phyloP scores from a whole-genome alignment of 1,140 invertebrate genomes.

The Pinna nobilis region DNA sequence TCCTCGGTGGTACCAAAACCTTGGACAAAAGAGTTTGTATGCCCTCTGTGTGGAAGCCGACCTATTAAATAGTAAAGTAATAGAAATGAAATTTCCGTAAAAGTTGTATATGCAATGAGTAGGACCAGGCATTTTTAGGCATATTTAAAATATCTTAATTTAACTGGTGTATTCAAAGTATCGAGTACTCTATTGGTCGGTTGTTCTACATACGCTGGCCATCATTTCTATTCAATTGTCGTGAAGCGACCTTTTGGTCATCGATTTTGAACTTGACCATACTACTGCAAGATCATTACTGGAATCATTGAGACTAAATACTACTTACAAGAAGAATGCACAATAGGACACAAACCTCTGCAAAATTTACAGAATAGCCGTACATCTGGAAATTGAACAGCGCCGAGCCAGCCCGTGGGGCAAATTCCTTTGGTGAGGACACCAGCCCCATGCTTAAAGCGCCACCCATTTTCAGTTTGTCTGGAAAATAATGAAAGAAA shows the following conservation, averaged over 20 bases:
- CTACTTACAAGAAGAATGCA: not conserved
- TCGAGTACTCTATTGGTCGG: no score
- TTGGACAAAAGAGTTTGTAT: constrained; percentile 44
- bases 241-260: no score
- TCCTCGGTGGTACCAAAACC: constrained; percentile 42
- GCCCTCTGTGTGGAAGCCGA: constrained; percentile 48
- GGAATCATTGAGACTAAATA: no score
- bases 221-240: no score
- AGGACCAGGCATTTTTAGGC: not conserved
- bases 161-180: no score
- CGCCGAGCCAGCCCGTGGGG: constrained; percentile 32
- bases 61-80: constrained; percentile 29
- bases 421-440: constrained; percentile 32
- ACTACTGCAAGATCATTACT: no score
- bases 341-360: constrained; percentile 31
- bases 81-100: no score
- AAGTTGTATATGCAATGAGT: no score
- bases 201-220: no score
- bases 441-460: constrained; percentile 31
- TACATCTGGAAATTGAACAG: constrained; percentile 39
- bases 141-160: not conserved
- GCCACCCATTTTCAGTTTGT: constrained; percentile 27
- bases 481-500: constrained; percentile 11
- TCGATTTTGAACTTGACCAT: no score
- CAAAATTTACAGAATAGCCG: constrained; percentile 42